Percentiles rank a stretch among this genome's conserved stretches.
These are phyloP conservation scores for Meliscaeva auricollis DNA, from an alignment of 2,888 invertebrate genomes.

Conservation along the genomic window DNA sequence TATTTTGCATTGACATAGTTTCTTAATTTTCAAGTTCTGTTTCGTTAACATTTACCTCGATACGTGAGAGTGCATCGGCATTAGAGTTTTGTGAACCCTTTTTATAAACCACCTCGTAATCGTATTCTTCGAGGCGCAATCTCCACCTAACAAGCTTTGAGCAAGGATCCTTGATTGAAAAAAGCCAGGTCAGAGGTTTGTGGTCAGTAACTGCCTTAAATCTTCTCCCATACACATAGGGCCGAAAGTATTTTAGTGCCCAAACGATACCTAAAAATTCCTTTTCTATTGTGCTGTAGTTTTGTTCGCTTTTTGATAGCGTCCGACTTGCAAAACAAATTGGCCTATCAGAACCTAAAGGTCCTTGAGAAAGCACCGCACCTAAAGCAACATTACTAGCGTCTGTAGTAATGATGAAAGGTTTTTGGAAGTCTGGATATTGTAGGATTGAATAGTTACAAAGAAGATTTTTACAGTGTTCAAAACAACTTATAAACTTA, in stretches of 20 bases:
- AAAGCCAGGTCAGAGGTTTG: too few relatives aligned
- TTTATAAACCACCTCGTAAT: constrained; percentile 57
- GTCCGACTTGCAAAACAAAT: constrained; percentile 78
- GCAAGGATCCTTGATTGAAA: constrained; percentile 13
- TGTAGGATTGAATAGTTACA: constrained; percentile 79
- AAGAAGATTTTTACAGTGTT: constrained; percentile 50
- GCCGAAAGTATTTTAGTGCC: constrained; percentile 43
- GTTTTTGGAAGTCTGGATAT: constrained; percentile 80
- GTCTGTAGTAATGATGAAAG: constrained; percentile 79
- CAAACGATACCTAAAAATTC: constrained; percentile 40
- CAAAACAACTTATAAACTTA: constrained; percentile 46
- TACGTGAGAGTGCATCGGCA: constrained; percentile 71
- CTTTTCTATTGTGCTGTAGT: constrained; percentile 72
- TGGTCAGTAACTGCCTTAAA: constrained; percentile 26
- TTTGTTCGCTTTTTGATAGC: constrained; percentile 70
- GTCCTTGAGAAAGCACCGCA: constrained; percentile 78
- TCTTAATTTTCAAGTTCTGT: constrained; percentile 2
- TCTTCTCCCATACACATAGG: constrained; percentile 35
- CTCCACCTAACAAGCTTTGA: constrained; percentile 25
- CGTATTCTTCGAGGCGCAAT: not conserved
- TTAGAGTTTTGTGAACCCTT: constrained; percentile 69
- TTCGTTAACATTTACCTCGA: constrained; percentile 10
- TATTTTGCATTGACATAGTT: constrained; percentile 9
- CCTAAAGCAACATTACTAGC: constrained; percentile 78
- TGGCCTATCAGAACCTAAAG: constrained; percentile 72